Conservation (phyloP, 2,888 invertebrate species). For the Andrena hattorfiana region DNA sequence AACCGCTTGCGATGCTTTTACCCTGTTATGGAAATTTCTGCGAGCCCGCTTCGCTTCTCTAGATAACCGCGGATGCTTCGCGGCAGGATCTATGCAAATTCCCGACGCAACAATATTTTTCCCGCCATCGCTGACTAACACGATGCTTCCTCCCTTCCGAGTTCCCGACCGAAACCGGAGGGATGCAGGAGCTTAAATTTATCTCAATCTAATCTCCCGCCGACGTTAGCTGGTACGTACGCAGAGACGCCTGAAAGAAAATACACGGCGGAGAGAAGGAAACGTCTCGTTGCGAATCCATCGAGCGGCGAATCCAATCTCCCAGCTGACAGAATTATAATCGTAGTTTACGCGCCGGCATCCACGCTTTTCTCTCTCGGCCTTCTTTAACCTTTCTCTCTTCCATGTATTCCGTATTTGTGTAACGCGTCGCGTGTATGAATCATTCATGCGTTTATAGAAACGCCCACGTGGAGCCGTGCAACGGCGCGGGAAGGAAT, state of each 20-base stretch:
- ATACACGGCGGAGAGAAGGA: background rate
- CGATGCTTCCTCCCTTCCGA: too few relatives aligned
- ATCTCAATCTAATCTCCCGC: too few relatives aligned
- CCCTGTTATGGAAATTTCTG: constrained; percentile 22
- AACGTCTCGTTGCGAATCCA: background rate
- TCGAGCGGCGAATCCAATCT: background rate
- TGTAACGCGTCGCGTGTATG: constrained; percentile 10
- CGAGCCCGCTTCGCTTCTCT: background rate
- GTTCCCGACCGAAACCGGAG: too few relatives aligned
- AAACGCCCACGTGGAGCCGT: constrained; percentile 7
- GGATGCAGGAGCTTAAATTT: too few relatives aligned
- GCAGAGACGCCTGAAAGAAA: background rate
- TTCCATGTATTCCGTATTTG: background rate
- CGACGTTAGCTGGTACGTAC: too few relatives aligned
- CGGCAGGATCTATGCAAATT: background rate
- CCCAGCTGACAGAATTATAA: background rate
- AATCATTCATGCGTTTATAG: constrained; percentile 25
- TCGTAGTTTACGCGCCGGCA: constrained; percentile 4
- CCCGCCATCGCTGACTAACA: too few relatives aligned
- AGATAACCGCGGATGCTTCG: constrained; percentile 4
- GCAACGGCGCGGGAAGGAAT: background rate
- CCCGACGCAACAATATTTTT: background rate
- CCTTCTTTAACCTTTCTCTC: too few relatives aligned
- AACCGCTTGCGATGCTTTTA: constrained; percentile 4
- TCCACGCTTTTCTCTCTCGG: background rate